These are phyloP conservation scores for Gorsachius magnificus DNA, from an alignment of 2,797 vertebrate genomes.

Conservation along the genomic window DNA sequence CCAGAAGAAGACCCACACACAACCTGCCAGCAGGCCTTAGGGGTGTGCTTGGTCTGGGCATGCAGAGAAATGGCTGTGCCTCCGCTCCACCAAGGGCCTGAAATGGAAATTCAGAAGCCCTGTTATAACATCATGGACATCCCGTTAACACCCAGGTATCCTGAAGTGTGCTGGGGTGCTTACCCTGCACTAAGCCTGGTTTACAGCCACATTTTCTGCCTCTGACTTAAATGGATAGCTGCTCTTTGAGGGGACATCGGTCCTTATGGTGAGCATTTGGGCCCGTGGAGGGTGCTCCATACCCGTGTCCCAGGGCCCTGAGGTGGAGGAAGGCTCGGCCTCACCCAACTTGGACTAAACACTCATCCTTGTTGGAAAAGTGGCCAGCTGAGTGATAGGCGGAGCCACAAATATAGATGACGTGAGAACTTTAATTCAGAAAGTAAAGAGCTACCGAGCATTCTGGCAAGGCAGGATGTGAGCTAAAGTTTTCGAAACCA, in stretches of 20 bases:
- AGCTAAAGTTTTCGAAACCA: background rate
- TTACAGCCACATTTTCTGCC: background rate
- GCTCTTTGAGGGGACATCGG: background rate
- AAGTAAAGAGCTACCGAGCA: background rate
- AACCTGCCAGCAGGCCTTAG: background rate
- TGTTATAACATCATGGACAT: fast-evolving
- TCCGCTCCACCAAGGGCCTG: background rate
- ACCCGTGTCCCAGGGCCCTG: background rate
- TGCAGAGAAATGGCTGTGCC: background rate
- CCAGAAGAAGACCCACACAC: background rate
- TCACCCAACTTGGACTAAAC: background rate
- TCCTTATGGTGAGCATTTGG: background rate
- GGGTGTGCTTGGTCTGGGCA: background rate
- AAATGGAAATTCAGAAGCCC: background rate
- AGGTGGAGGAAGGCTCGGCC: background rate
- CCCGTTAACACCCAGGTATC: background rate
- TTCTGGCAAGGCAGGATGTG: background rate
- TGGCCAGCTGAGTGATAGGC: background rate
- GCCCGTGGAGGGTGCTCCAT: fast-evolving
- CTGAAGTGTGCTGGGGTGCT: background rate
- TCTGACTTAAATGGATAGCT: background rate
- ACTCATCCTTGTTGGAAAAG: background rate
- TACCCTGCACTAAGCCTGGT: background rate
- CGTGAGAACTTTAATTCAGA: background rate
- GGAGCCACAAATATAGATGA: background rate